A percentile compares a stretch with the other conserved stretches of the same genome.
phyloP scores from a whole-genome alignment of 2,797 vertebrate genomes.

The Tinamus major region DNA sequence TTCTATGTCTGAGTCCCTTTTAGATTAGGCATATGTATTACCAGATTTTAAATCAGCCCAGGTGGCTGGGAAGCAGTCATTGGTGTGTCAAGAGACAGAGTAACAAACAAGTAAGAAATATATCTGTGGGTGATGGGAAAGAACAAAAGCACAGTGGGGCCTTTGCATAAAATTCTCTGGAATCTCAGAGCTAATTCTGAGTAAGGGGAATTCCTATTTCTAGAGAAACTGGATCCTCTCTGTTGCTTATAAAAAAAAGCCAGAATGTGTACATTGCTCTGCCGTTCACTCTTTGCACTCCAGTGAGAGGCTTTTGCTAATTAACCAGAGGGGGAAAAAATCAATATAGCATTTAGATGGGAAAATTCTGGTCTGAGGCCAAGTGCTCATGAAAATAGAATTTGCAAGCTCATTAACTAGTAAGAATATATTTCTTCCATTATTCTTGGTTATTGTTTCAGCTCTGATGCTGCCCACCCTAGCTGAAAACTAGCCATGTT shows the following conservation, averaged over 20 bases:
- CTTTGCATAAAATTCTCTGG: neutral
- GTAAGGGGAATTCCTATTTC: neutral
- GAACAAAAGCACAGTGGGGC: neutral
- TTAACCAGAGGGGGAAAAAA: neutral
- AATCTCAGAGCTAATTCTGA: neutral
- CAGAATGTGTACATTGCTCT: neutral
- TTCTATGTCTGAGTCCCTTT: neutral
- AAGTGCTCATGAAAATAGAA: neutral
- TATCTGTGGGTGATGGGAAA: neutral
- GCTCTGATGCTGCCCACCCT: neutral
- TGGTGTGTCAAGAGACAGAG: neutral
- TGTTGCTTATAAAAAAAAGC: neutral
- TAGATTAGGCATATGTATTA: neutral
- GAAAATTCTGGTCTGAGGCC: neutral
- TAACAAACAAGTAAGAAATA: neutral
- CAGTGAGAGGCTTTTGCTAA: neutral
- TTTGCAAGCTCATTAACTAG: neutral
- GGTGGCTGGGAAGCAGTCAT: rapidly evolving
- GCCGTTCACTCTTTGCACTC: neutral
- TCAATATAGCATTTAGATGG: neutral
- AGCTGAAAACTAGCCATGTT: neutral
- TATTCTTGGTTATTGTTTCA: neutral
- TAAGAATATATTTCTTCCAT: neutral
- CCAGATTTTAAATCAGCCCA: neutral
- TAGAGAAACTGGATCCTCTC: neutral